Evolutionary conservation across 2,113 vertebrate genomes (phyloP).

Genomic region (Marmota monax): DNA sequence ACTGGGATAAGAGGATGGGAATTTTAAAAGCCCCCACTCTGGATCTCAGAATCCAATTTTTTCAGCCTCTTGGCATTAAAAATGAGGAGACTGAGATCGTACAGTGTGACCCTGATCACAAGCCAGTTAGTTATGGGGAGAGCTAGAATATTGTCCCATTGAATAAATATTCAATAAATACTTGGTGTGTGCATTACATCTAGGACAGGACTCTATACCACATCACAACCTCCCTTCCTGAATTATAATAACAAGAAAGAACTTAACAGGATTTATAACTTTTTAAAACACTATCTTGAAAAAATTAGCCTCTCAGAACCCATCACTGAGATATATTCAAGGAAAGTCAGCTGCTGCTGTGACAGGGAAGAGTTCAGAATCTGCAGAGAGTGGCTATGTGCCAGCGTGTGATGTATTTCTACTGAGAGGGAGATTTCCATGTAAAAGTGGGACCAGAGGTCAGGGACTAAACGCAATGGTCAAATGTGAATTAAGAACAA

Average conservation of each 20-base stretch:
- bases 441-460: constrained; percentile 80
- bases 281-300: background rate
- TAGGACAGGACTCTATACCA: background rate
- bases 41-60: background rate
- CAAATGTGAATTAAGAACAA: constrained; percentile 85
- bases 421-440: constrained; percentile 80
- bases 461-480: constrained; percentile 82
- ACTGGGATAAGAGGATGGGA: background rate
- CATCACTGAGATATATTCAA: constrained; percentile 64
- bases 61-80: background rate
- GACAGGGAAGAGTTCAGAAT: constrained; percentile 79
- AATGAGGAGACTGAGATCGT: background rate
- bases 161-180: background rate
- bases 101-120: background rate
- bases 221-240: background rate
- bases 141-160: background rate
- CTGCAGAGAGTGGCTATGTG: constrained; percentile 66
- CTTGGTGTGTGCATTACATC: background rate
- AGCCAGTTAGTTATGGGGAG: background rate
- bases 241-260: constrained; percentile 5
- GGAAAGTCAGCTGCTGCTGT: constrained; percentile 73
- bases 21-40: background rate
- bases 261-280: background rate
- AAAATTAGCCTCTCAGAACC: constrained; percentile 64
- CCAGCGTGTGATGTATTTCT: constrained; percentile 77